Evolutionary conservation across 1,140 invertebrate genomes (phyloP).

Genomic region (Pseudomyrmex gracilis): DNA sequence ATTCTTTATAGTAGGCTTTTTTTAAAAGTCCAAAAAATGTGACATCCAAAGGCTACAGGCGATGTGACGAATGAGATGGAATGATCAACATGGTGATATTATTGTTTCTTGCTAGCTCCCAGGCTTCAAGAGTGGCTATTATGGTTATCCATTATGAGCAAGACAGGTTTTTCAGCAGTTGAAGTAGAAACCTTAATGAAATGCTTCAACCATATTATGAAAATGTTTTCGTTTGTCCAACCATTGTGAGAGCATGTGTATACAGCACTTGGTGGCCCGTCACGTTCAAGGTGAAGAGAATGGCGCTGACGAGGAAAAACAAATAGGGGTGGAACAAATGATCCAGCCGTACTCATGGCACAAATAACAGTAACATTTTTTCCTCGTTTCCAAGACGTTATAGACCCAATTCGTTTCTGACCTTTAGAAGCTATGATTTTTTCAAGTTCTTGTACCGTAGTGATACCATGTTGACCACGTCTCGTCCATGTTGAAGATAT

Average conservation of each 20-base stretch:
- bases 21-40: not conserved
- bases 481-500: not conserved
- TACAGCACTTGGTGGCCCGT: not conserved
- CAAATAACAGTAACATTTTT: not conserved
- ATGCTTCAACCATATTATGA: not conserved
- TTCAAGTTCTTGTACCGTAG: not conserved
- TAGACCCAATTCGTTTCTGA: not conserved
- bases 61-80: not conserved
- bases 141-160: not conserved
- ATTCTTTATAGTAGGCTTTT: not conserved
- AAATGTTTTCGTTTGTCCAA: not conserved
- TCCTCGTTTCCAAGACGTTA: not conserved
- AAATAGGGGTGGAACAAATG: slow-evolving; percentile 4
- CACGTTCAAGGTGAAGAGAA: not conserved
- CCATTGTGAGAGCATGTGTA: not conserved
- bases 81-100: not conserved
- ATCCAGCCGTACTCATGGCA: not conserved
- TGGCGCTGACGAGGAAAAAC: not conserved
- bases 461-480: no score
- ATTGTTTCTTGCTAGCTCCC: not conserved
- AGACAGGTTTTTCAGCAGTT: not conserved
- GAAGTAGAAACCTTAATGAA: not conserved
- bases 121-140: slow-evolving; percentile 1
- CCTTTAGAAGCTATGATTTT: not conserved
- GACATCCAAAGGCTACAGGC: not conserved